These are phyloP conservation scores for Plebejus argus DNA, from an alignment of 2,888 invertebrate genomes.

Conservation along the genomic window DNA sequence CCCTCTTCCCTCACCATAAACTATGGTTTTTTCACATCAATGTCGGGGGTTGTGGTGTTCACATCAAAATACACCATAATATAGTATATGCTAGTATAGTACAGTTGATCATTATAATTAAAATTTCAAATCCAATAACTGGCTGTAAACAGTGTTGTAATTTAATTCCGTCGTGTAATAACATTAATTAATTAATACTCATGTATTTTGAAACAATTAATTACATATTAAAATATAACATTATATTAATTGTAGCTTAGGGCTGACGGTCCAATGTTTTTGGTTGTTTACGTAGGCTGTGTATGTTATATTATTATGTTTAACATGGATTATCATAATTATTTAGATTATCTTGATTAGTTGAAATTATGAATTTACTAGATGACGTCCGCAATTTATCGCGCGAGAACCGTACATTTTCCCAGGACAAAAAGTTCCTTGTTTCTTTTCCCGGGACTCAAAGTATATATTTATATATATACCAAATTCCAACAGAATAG, in stretches of 20 bases:
- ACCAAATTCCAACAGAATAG: too few species aligned
- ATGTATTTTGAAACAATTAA: not conserved
- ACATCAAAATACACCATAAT: too few species aligned
- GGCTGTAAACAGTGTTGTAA: not conserved
- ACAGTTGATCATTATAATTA: not conserved
- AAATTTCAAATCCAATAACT: not conserved
- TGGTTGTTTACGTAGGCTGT: not conserved
- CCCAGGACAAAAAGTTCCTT: too few species aligned
- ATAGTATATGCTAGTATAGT: not conserved
- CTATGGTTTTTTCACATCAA: too few species aligned
- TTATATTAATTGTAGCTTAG: not conserved
- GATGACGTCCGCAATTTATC: too few species aligned
- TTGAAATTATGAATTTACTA: too few species aligned
- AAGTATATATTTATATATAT: too few species aligned
- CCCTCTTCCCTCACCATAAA: too few species aligned
- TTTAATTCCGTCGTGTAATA: not conserved
- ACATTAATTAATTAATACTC: constrained; percentile 6
- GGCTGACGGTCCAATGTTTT: not conserved
- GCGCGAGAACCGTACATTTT: too few species aligned
- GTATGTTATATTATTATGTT: not conserved
- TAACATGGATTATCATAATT: not conserved
- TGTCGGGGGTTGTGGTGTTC: too few species aligned
- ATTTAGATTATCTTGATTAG: not conserved
- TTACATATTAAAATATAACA: constrained; percentile 7
- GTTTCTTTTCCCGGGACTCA: too few species aligned